Evolutionary conservation across 2,888 invertebrate genomes (phyloP).

Genomic region (Tetramorium bicarinatum): DNA sequence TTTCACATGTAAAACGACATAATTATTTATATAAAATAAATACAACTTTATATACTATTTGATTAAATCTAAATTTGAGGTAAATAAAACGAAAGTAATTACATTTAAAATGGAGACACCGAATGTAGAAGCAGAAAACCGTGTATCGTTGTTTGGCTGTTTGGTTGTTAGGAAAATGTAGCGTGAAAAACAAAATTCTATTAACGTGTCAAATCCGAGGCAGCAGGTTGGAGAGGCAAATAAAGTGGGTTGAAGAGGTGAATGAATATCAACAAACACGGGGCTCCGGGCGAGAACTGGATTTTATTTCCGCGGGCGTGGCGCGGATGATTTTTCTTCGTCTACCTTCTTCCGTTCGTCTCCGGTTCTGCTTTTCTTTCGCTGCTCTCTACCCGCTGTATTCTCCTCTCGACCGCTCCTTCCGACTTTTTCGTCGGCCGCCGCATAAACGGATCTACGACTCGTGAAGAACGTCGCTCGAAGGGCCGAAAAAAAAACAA

Average conservation of each 20-base stretch:
- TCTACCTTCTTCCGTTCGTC: constrained; percentile 34
- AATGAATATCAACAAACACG: constrained; percentile 77
- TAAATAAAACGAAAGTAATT: constrained; percentile 12
- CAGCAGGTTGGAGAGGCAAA: constrained; percentile 31
- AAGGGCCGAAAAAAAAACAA: constrained; percentile 31
- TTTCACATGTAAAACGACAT: not conserved
- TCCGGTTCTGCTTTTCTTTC: constrained; percentile 28
- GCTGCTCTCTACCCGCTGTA: not conserved
- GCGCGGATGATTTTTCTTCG: constrained; percentile 59
- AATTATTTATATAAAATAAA: constrained; percentile 12
- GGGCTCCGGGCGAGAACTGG: constrained; percentile 56
- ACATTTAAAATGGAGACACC: constrained; percentile 8
- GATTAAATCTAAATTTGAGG: constrained; percentile 5
- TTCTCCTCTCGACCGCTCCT: not conserved
- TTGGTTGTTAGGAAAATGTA: constrained; percentile 15
- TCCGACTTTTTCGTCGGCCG: constrained; percentile 16
- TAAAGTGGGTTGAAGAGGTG: constrained; percentile 68
- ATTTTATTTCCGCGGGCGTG: constrained; percentile 76
- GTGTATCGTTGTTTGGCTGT: constrained; percentile 25
- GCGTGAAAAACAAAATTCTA: constrained; percentile 44
- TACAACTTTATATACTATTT: not conserved
- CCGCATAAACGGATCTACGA: constrained; percentile 21
- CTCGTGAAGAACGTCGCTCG: not conserved
- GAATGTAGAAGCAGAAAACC: constrained; percentile 6
- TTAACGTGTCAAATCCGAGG: constrained; percentile 52